These are phyloP conservation scores for Agriopis aurantiaria DNA, from an alignment of 2,888 invertebrate species.

Conservation along the genomic window DNA sequence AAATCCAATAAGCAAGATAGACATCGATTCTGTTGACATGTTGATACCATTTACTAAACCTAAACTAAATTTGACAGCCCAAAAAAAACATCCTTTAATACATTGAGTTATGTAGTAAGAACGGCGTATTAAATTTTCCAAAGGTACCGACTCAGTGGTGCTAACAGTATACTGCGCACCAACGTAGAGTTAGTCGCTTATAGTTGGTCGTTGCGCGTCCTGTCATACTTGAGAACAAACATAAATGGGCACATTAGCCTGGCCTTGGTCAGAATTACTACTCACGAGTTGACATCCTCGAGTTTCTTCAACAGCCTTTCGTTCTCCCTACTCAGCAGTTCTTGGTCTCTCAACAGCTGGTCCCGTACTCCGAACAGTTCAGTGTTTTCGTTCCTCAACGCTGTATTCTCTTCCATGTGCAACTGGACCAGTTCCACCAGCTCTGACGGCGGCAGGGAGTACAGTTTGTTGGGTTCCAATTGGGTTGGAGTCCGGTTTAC, in stretches of 20 bases:
- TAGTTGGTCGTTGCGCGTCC: no score
- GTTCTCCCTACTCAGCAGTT: slow-evolving; percentile 95
- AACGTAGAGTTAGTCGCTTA: no score
- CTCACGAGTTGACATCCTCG: slow-evolving; percentile 95
- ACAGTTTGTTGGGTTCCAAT: slow-evolving; percentile 90
- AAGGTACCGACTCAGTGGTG: no score
- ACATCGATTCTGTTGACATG: no score
- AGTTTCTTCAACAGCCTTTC: slow-evolving; percentile 94
- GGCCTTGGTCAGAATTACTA: slow-evolving; percentile 46
- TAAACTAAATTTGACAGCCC: no score
- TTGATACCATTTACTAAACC: no score
- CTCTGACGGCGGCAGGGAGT: slow-evolving; percentile 92
- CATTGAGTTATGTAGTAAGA: no score
- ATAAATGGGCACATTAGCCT: no score
- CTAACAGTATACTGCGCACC: no score
- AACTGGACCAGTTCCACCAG: slow-evolving; percentile 93
- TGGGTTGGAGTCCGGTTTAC: slow-evolving; percentile 83
- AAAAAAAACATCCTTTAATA: no score
- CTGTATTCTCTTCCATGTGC: slow-evolving; percentile 93
- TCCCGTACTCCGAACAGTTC: slow-evolving; percentile 94
- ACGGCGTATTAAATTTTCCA: no score
- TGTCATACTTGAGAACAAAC: no score
- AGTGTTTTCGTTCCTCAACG: slow-evolving; percentile 93
- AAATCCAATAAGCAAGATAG: neutral
- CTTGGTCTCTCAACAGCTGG: slow-evolving; percentile 94